These are phyloP conservation scores for Spondyliosoma cantharus DNA, from an alignment of 2,797 vertebrate species.

Conservation along the genomic window DNA sequence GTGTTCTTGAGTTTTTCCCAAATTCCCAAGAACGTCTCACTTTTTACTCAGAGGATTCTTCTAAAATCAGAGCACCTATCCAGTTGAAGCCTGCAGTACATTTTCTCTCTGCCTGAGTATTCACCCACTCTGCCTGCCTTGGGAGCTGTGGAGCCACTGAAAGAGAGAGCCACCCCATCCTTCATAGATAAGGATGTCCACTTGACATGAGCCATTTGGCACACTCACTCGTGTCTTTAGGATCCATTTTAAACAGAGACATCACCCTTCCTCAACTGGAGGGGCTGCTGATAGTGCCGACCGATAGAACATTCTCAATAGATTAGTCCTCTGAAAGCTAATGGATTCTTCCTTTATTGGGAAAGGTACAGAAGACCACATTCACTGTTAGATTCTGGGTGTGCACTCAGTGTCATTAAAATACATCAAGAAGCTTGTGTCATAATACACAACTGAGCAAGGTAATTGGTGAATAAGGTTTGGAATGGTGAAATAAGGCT, in stretches of 20 bases:
- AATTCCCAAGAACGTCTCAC: not conserved
- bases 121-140: constrained; percentile 20
- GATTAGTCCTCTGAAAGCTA: constrained; percentile 70
- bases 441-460: not conserved
- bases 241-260: constrained; percentile 83
- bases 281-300: constrained; percentile 76
- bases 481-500: not conserved
- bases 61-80: not conserved
- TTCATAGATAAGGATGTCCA: constrained; percentile 82
- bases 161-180: constrained; percentile 71
- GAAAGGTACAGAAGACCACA: constrained; percentile 43
- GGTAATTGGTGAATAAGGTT: not conserved
- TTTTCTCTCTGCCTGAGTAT: constrained; percentile 14
- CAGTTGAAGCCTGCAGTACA: not conserved
- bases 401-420: not conserved
- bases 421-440: not conserved
- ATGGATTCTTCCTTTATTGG: constrained; percentile 76
- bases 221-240: constrained; percentile 70
- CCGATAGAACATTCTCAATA: constrained; percentile 78
- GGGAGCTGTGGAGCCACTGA: constrained; percentile 51
- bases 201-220: constrained; percentile 82
- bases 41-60: not conserved
- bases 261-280: constrained; percentile 70
- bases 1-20: not conserved
- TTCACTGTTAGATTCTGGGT: not conserved